Base-by-base conservation (phyloP, 2,888 invertebrate species). In the Zhuqinia jingwanae region DNA sequence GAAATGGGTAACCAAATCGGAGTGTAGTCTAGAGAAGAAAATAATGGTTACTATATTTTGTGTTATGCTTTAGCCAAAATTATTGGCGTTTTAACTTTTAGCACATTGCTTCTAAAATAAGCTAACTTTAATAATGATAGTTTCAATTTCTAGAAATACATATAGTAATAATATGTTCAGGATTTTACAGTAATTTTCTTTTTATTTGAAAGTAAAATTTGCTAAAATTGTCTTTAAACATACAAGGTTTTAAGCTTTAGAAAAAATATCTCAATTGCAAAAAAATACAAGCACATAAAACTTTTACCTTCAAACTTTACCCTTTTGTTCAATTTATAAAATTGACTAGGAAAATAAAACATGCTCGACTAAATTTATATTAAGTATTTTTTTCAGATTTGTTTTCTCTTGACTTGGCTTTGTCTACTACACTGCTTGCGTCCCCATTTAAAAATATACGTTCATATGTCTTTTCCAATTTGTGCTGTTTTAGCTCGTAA, bases 211-310 rank as follows among this genome's bases (percentile, higher is more conserved):
- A n/a, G n/a, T n/a, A n/a, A n/a, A n/a, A n/a, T n/a, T n/a, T n/a
- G n/a, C n/a, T n/a, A n/a, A n/a, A n/a, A n/a, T n/a, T n/a, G n/a
- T n/a, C n/a, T n/a, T n/a, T n/a, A n/a, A n/a, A n/a, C n/a, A n/a
- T n/a, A n/a, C 8, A 63, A 63, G 36, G 36, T 1, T 30, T 63
- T 13, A 27, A n/a, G 53, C n/a, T 63, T 36, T 17, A 63, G n/a
- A 47, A 56, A 11, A 68, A 68, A 68, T 68, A 45, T 68, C 45
- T 65, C 68, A 68, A 68, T 68, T 45, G 42, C 11, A 22, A 42
- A 45, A 45, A 68, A 30, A n/a, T 25, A 58, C n/a, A n/a, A n/a
- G n/a, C n/a, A n/a, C n/a, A n/a, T n/a, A n/a, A n/a, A n/a, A n/a
- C n/a, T n/a, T n/a, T n/a, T n/a, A n/a, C n/a, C n/a, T n/a, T n/a